Percentiles rank a stretch among this genome's conserved stretches.
These are phyloP conservation scores for Alligator sinensis DNA, from an alignment of 2,113 vertebrate genomes.

Conservation along the genomic window DNA sequence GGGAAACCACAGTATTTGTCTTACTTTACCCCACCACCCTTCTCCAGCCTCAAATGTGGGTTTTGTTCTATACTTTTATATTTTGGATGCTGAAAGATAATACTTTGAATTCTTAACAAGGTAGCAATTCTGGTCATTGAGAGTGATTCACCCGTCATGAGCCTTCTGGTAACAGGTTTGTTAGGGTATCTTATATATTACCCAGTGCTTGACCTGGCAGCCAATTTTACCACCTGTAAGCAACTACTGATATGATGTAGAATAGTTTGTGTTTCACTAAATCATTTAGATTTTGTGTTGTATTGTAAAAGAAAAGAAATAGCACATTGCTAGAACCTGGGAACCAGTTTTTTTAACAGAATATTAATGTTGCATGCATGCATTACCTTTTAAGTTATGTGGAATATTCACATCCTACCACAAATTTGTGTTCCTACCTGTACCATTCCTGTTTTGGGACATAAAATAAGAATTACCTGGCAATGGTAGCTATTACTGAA, in stretches of 20 bases:
- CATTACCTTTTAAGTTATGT: not conserved
- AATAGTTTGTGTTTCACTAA: not conserved
- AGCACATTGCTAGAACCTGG: not conserved
- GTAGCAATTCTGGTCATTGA: not conserved
- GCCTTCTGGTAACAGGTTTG: not conserved
- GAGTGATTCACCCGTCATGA: not conserved
- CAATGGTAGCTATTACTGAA: not conserved
- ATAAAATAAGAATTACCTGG: not conserved
- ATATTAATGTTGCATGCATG: not conserved
- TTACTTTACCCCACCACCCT: not conserved
- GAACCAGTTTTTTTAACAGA: not conserved
- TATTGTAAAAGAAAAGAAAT: not conserved
- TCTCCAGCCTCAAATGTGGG: constrained; percentile 13
- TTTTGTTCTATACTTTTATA: not conserved
- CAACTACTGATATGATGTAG: not conserved
- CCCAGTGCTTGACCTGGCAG: not conserved
- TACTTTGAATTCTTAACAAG: not conserved
- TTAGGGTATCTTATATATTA: not conserved
- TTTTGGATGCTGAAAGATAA: not conserved
- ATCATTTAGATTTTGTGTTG: not conserved
- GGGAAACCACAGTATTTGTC: not conserved
- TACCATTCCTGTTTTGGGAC: not conserved
- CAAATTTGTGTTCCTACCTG: not conserved
- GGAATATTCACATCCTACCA: not conserved
- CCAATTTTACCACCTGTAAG: not conserved